phyloP scores from a whole-genome alignment of 1,140 invertebrate genomes.

The Campoletis sonorensis region DNA sequence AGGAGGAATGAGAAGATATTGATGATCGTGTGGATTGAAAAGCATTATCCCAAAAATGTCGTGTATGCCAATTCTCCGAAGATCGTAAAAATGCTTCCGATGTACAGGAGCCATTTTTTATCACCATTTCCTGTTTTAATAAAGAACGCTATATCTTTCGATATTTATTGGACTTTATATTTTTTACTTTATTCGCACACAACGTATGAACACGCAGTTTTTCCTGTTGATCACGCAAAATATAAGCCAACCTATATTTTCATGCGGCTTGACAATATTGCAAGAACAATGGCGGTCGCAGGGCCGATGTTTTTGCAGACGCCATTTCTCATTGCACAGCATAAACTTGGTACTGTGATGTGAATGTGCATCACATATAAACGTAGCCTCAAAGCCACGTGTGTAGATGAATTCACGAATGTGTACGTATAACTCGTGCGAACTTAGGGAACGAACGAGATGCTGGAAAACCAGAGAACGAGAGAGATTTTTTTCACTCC shows the following conservation, averaged over 20 bases:
- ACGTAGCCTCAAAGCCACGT: not conserved
- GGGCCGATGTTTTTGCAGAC: slow-evolving; percentile 9
- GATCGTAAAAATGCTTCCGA: not conserved
- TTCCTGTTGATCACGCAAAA: not conserved
- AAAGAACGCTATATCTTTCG: not conserved
- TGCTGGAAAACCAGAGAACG: slow-evolving; percentile 10
- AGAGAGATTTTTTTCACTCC: slow-evolving; percentile 1
- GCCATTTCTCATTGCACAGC: not conserved
- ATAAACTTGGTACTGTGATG: slow-evolving; percentile 1
- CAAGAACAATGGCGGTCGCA: slow-evolving; percentile 2
- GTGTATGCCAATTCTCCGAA: not conserved
- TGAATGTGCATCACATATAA: not conserved
- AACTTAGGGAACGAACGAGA: slow-evolving; percentile 17
- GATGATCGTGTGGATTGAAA: not conserved
- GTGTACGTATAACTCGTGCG: slow-evolving; percentile 2
- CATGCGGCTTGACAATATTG: slow-evolving; percentile 10
- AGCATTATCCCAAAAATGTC: not conserved
- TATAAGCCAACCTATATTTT: not conserved
- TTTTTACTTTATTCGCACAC: not conserved
- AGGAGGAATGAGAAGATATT: too few species aligned
- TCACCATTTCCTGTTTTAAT: not conserved
- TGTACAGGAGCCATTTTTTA: not conserved
- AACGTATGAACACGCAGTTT: not conserved
- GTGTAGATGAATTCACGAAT: not conserved
- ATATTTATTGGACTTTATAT: not conserved